phyloP scores from a whole-genome alignment of 2,888 invertebrate genomes.

The Patella depressa region DNA sequence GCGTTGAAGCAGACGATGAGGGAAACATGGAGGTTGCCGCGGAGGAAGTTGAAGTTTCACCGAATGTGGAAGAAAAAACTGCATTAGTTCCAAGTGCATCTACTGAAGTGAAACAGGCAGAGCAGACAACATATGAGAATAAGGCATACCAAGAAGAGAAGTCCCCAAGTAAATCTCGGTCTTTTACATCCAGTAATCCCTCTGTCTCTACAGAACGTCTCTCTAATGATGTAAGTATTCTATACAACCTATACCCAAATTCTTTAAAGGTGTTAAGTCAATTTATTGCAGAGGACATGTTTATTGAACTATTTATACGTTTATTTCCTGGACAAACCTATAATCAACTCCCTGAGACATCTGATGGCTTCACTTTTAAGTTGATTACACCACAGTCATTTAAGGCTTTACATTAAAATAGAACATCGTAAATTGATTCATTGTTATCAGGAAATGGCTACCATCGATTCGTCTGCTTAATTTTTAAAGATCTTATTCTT shows the following conservation, averaged over 20 bases:
- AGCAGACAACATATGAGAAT: constrained; percentile 50
- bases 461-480: too few species aligned
- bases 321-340: too few species aligned
- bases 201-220: constrained; percentile 29
- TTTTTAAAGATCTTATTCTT: too few species aligned
- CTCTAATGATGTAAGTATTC: constrained; percentile 32
- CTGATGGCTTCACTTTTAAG: too few species aligned
- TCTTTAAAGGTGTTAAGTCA: too few species aligned
- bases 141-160: constrained; percentile 49
- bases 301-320: too few species aligned
- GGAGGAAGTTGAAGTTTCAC: background rate
- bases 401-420: too few species aligned
- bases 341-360: too few species aligned
- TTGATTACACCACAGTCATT: too few species aligned
- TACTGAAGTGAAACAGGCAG: background rate
- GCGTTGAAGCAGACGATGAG: background rate
- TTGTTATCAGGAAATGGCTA: too few species aligned
- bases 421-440: too few species aligned
- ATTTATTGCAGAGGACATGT: too few species aligned
- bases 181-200: constrained; percentile 43
- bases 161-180: constrained; percentile 7
- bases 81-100: background rate
- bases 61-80: background rate
- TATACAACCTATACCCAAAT: background rate
- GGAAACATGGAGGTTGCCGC: background rate